phyloP scores from a whole-genome alignment of 1,140 invertebrate genomes.

The Muscidifurax raptorellus region DNA sequence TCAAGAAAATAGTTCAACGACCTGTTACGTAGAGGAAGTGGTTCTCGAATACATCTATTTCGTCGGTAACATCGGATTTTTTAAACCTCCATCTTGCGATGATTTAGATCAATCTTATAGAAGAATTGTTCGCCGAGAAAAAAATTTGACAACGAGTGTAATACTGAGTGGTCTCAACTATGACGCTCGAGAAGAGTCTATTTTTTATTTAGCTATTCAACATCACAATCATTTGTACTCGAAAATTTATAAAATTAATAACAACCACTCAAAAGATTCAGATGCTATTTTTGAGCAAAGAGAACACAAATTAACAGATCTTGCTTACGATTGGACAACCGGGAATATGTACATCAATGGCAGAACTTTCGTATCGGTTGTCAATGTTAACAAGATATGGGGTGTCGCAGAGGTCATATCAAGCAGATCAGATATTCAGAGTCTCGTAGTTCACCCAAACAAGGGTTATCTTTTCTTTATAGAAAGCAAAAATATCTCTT shows the following conservation, averaged over 20 bases:
- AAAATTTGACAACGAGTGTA: too few species aligned
- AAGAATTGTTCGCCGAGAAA: too few species aligned
- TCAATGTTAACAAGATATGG: background rate
- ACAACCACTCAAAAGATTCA: too few species aligned
- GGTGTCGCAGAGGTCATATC: background rate
- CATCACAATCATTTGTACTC: background rate
- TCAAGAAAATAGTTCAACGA: too few species aligned
- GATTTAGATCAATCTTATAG: too few species aligned
- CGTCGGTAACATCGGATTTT: too few species aligned
- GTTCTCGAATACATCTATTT: too few species aligned
- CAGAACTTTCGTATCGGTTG: background rate
- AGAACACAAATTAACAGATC: background rate
- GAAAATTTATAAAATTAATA: too few species aligned
- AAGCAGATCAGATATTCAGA: background rate
- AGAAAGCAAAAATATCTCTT: too few species aligned
- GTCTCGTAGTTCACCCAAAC: background rate
- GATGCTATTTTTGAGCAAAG: background rate
- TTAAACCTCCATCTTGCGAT: too few species aligned
- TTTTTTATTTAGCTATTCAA: background rate
- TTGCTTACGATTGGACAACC: background rate
- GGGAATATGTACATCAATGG: background rate
- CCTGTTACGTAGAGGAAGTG: too few species aligned
- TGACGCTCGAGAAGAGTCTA: background rate
- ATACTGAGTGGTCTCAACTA: background rate
- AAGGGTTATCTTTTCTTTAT: background rate